These are phyloP conservation scores for Protosalanx chinensis DNA, from an alignment of 2,797 vertebrate species.

Conservation along the genomic window DNA sequence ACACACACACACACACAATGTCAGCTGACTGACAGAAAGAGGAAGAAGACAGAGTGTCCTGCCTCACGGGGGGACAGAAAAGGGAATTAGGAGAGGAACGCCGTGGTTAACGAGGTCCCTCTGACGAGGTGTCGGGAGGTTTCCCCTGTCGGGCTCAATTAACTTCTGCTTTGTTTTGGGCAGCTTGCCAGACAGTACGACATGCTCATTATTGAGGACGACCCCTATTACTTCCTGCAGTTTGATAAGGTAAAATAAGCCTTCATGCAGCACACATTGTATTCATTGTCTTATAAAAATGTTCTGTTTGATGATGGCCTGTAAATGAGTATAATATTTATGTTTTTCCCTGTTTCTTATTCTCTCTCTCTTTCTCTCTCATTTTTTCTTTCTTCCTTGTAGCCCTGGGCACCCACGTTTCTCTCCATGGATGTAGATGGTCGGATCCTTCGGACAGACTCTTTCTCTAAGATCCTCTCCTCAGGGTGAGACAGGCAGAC, in stretches of 20 bases:
- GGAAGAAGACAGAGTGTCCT: not conserved
- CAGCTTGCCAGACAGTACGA: constrained; percentile 82
- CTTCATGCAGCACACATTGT: not conserved
- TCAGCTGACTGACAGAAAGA: no score
- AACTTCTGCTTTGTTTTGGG: constrained; percentile 30
- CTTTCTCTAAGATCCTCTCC: constrained; percentile 85
- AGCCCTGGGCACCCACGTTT: constrained; percentile 77
- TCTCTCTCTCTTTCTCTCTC: not conserved
- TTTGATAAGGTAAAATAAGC: constrained; percentile 74
- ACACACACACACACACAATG: not conserved
- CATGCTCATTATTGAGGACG: constrained; percentile 85
- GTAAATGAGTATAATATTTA: not conserved
- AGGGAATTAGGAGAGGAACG: not conserved
- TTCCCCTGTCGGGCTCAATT: not conserved
- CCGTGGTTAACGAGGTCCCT: not conserved
- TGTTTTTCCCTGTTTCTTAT: not conserved
- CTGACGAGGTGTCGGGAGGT: not conserved
- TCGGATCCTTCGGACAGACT: constrained; percentile 77
- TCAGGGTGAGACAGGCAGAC: constrained; percentile 69
- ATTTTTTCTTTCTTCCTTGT: not conserved
- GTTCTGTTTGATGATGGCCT: not conserved
- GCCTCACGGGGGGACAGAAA: not conserved
- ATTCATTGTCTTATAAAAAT: not conserved
- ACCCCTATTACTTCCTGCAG: constrained; percentile 87
- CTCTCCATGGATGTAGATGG: constrained; percentile 81